phyloP scores from a whole-genome alignment of 2,113 vertebrate genomes.

The Elephantulus edwardii region DNA sequence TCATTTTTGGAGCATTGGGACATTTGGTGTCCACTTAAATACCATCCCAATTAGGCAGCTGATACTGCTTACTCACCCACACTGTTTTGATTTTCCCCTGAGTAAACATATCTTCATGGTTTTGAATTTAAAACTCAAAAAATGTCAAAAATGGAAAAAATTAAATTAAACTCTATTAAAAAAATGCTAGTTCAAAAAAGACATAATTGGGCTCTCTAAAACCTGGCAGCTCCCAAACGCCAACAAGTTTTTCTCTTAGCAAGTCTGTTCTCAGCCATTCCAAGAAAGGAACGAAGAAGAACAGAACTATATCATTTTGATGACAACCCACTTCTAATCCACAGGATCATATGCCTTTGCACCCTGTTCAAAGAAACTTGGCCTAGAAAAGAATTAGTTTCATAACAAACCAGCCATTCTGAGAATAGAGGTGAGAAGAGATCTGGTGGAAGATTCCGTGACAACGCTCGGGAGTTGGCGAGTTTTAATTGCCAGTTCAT shows the following conservation, averaged over 20 bases:
- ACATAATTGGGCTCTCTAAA: constrained; percentile 81
- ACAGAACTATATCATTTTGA: constrained; percentile 79
- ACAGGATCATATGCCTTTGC: constrained; percentile 81
- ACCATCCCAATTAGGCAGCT: background rate
- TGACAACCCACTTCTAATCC: constrained; percentile 81
- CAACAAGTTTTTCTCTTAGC: constrained; percentile 80
- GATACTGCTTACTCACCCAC: constrained; percentile 37
- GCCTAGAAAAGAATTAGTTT: constrained; percentile 81
- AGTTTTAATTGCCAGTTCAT: constrained; percentile 70
- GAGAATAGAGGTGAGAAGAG: constrained; percentile 81
- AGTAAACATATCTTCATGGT: constrained; percentile 68
- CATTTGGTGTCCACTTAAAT: background rate
- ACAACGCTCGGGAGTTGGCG: constrained; percentile 53
- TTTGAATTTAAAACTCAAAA: constrained; percentile 72
- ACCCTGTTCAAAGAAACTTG: constrained; percentile 80
- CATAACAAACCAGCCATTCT: constrained; percentile 80
- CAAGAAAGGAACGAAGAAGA: constrained; percentile 81
- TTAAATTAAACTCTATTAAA: constrained; percentile 81
- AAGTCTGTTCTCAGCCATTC: constrained; percentile 81
- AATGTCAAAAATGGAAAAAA: constrained; percentile 77
- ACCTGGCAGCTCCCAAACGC: constrained; percentile 79
- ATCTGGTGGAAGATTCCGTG: constrained; percentile 67
- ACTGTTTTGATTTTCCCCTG: constrained; percentile 43
- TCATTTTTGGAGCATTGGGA: background rate
- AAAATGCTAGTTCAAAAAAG: constrained; percentile 81